A percentile compares a stretch with the other conserved stretches of the same genome.
These are phyloP conservation scores for Drosophila borealis DNA, from an alignment of 2,888 invertebrate species.

Conservation along the genomic window DNA sequence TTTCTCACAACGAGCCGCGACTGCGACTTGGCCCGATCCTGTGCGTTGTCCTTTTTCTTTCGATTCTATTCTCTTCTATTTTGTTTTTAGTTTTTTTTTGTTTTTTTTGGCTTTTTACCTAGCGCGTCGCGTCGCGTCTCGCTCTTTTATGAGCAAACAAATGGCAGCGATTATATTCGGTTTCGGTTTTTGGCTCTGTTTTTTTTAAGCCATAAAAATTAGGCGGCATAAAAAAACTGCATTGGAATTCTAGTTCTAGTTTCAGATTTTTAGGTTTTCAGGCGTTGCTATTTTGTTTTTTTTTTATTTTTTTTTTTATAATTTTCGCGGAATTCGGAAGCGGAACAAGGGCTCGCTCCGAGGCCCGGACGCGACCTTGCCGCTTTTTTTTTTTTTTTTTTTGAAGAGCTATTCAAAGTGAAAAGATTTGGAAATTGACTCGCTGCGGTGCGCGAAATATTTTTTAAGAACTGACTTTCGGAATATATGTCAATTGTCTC, in stretches of 20 bases:
- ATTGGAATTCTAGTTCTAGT: conserved; percentile 82
- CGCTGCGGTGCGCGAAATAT: conserved; percentile 68
- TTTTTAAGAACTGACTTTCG: conserved; percentile 66
- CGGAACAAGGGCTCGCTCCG: conserved; percentile 42
- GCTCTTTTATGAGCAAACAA: conserved; percentile 61
- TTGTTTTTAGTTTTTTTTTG: conserved; percentile 14
- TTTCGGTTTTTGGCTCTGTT: conserved; percentile 70
- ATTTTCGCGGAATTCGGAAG: conserved; percentile 74
- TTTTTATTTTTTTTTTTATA: conserved; percentile 48
- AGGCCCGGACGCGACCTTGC: conserved; percentile 56
- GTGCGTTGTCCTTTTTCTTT: conserved; percentile 23
- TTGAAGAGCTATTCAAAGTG: conserved; percentile 14
- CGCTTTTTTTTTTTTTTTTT: no score
- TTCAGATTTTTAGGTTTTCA: conserved; percentile 76
- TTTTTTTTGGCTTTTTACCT: conserved; percentile 38
- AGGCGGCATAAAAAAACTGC: conserved; percentile 79
- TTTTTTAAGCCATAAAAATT: conserved; percentile 81
- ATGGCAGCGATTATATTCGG: conserved; percentile 74
- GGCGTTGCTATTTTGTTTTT: conserved; percentile 34
- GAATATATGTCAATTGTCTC: conserved; percentile 32
- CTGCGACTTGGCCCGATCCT: conserved; percentile 13
- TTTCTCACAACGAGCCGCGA: conserved; percentile 46
- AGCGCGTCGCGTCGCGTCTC: background rate
- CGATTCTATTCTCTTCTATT: background rate
- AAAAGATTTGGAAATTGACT: conserved; percentile 67